A percentile compares a stretch with the other conserved stretches of the same genome.
These are phyloP conservation scores for Drosophila truncata DNA, from an alignment of 1,140 invertebrate species.

Conservation along the genomic window DNA sequence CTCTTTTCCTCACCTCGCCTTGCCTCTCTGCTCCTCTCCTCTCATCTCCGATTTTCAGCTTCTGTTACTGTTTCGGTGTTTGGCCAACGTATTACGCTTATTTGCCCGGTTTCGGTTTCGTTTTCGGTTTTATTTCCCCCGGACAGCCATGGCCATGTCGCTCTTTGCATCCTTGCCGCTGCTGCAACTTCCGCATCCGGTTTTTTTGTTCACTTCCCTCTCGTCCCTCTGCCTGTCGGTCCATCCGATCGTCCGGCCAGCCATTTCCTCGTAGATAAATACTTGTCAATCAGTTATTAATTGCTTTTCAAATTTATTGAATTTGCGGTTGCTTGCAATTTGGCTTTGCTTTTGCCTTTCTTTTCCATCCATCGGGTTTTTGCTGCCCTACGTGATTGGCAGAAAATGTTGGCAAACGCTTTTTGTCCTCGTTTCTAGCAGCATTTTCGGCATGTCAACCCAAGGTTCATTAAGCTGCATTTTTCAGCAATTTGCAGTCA, in stretches of 20 bases:
- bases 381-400: conserved; percentile 46
- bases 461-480: conserved; percentile 60
- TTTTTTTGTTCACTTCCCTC: conserved; percentile 46
- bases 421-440: conserved; percentile 10
- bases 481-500: conserved; percentile 49
- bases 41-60: conserved; percentile 13
- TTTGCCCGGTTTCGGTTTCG: conserved; percentile 61
- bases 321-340: conserved; percentile 68
- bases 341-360: conserved; percentile 37
- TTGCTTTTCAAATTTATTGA: conserved; percentile 84
- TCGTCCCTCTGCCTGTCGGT: conserved; percentile 2
- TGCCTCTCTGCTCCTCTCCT: background rate
- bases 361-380: conserved; percentile 21
- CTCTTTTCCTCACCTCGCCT: conserved; percentile 4
- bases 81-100: conserved; percentile 64
- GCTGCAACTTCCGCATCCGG: conserved; percentile 31
- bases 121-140: conserved; percentile 28
- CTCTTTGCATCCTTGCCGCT: conserved; percentile 45
- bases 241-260: conserved; percentile 1
- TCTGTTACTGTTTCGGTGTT: conserved; percentile 44
- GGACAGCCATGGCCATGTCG: conserved; percentile 19
- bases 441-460: conserved; percentile 21
- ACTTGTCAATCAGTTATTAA: conserved; percentile 84
- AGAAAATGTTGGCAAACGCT: conserved; percentile 33
- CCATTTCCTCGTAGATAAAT: conserved; percentile 73